Conservation (phyloP, 2,888 invertebrate genomes). For the Ormyrus rosae region DNA sequence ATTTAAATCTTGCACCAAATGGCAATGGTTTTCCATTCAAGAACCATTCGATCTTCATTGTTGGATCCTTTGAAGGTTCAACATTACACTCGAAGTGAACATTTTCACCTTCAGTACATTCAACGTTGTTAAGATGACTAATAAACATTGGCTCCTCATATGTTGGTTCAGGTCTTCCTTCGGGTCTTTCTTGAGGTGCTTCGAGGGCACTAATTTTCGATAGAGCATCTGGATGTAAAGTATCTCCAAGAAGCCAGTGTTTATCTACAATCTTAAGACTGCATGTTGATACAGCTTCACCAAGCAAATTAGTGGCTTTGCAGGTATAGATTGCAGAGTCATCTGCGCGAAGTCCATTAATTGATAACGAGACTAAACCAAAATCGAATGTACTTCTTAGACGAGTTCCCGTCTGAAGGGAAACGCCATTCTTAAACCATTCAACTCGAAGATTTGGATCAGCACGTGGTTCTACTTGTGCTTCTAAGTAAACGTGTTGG, state of each 20-base stretch:
- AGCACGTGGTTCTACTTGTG: conserved; percentile 92
- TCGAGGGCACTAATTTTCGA: conserved; percentile 91
- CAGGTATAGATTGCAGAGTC: conserved; percentile 98
- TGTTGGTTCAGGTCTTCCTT: conserved; percentile 85
- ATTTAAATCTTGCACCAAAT: conserved; percentile 92
- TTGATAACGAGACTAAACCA: conserved; percentile 94
- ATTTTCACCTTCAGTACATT: conserved; percentile 91
- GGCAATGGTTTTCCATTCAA: conserved; percentile 93
- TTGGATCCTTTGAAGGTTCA: conserved; percentile 94
- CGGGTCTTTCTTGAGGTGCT: conserved; percentile 83
- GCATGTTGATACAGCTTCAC: conserved; percentile 95
- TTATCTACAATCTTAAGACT: conserved; percentile 92
- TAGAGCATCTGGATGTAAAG: conserved; percentile 92
- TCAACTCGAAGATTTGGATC: conserved; percentile 92
- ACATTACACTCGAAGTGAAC: conserved; percentile 95
- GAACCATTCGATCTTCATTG: conserved; percentile 95
- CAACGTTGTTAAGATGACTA: conserved; percentile 92
- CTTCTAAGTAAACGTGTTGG: conserved; percentile 90
- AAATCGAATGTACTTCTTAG: conserved; percentile 97
- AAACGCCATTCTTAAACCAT: conserved; percentile 95
- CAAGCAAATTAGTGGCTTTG: conserved; percentile 93
- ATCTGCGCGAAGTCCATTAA: conserved; percentile 90
- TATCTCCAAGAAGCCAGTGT: conserved; percentile 91
- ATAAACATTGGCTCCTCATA: conserved; percentile 93
- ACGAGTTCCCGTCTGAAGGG: conserved; percentile 91